These are phyloP conservation scores for Bombus consobrinus DNA, from an alignment of 1,140 invertebrate genomes.

Conservation along the genomic window DNA sequence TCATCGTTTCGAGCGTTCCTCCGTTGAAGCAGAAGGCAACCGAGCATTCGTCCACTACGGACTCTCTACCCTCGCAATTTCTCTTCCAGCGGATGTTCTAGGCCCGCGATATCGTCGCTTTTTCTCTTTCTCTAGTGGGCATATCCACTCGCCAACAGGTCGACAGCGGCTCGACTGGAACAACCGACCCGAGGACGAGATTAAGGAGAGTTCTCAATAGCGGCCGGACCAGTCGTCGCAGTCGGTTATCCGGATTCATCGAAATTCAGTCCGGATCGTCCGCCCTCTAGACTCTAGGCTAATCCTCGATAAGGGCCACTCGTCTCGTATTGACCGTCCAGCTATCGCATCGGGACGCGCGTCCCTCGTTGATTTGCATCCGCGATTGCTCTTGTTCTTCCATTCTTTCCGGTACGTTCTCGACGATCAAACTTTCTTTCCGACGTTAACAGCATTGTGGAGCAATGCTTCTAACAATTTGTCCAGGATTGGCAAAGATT, in stretches of 20 bases:
- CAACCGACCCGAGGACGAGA: slow-evolving; percentile 59
- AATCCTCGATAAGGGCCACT: slow-evolving; percentile 66
- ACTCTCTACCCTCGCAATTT: slow-evolving; percentile 22
- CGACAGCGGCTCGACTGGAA: slow-evolving; percentile 59
- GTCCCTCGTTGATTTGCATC: slow-evolving; percentile 58
- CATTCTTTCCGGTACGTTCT: neutral
- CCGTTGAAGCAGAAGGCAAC: neutral
- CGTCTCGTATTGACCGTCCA: slow-evolving; percentile 31
- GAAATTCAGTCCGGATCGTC: slow-evolving; percentile 61
- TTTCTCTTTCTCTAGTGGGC: slow-evolving; percentile 3
- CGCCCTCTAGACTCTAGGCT: slow-evolving; percentile 50
- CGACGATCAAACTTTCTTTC: neutral
- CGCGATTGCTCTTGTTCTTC: slow-evolving; percentile 6
- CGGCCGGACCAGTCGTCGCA: slow-evolving; percentile 26
- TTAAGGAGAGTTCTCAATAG: slow-evolving; percentile 72
- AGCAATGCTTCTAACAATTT: no score
- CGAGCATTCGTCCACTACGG: neutral
- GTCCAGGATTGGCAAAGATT: no score
- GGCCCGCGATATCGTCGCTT: slow-evolving; percentile 14
- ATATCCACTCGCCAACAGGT: slow-evolving; percentile 34
- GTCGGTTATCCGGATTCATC: slow-evolving; percentile 71
- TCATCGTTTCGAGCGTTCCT: neutral
- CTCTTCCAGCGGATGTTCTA: neutral
- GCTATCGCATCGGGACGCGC: slow-evolving; percentile 15
- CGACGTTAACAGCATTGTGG: no score